Evolutionary conservation across 2,113 vertebrate species (phyloP).

Genomic region (Aegotheles bennettii): DNA sequence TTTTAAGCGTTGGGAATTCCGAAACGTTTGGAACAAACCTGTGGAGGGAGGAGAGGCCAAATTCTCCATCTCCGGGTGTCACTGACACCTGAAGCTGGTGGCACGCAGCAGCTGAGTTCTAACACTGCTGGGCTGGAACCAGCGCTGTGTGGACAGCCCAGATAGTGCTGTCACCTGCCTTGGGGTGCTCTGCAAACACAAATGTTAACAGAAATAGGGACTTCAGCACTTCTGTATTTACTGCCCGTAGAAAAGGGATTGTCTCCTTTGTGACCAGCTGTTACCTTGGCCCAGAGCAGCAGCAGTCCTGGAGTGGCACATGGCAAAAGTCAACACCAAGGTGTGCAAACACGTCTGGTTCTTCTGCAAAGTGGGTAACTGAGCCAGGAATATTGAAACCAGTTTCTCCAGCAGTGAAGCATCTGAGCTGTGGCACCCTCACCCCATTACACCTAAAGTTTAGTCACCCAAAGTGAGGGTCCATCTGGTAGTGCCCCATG

Average conservation of each 20-base stretch:
- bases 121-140: background rate
- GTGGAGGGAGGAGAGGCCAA: background rate
- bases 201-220: accelerated
- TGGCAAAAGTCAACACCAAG: accelerated
- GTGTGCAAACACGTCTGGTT: accelerated
- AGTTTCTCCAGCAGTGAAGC: background rate
- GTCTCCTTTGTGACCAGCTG: accelerated
- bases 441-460: background rate
- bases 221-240: accelerated
- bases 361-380: too few species aligned
- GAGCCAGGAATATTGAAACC: too few species aligned
- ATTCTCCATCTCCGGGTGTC: background rate
- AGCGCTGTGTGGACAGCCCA: too few species aligned
- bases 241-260: accelerated
- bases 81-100: background rate
- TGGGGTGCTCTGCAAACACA: background rate
- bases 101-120: accelerated
- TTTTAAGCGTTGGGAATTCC: background rate
- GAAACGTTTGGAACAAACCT: background rate
- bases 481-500: accelerated
- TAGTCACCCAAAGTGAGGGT: background rate
- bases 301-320: accelerated
- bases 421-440: background rate
- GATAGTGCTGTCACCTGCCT: too few species aligned
- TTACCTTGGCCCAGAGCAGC: background rate